Percentiles rank a stretch among this genome's conserved stretches.
Conservation (phyloP, 2,797 vertebrate genomes). For the Myotis planiceps region DNA sequence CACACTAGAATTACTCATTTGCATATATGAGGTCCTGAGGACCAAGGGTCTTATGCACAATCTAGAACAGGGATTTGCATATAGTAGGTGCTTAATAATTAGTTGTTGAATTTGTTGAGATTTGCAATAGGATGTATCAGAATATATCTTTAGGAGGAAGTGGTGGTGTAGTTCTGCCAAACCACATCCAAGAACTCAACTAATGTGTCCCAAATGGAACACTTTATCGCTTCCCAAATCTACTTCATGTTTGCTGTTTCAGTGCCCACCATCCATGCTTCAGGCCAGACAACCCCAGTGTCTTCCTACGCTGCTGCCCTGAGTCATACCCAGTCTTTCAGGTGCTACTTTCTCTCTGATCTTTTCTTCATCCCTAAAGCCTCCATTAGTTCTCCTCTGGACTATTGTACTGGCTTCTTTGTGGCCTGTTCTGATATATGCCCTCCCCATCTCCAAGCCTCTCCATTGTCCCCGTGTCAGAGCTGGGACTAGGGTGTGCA, state of each 20-base stretch:
- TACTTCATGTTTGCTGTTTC: background rate
- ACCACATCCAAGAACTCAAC: background rate
- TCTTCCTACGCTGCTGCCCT: background rate
- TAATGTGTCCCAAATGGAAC: background rate
- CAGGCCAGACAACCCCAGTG: background rate
- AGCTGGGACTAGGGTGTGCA: background rate
- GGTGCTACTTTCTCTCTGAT: background rate
- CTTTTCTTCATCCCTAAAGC: background rate
- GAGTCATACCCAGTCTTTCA: background rate
- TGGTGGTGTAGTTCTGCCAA: background rate
- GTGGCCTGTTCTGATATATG: background rate
- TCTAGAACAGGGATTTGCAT: background rate
- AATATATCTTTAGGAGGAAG: background rate
- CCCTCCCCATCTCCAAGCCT: background rate
- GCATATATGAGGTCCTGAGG: background rate
- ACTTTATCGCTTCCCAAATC: background rate
- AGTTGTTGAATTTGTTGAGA: constrained; percentile 17
- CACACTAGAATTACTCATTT: background rate
- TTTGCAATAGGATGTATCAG: background rate
- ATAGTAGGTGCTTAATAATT: background rate
- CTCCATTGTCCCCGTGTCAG: background rate
- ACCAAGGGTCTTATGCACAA: background rate
- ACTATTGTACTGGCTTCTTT: background rate
- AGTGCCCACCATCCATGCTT: background rate
- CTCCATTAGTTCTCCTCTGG: background rate